Evolutionary conservation across 2,888 invertebrate species (phyloP).

Genomic region (Drosophila borborema): DNA sequence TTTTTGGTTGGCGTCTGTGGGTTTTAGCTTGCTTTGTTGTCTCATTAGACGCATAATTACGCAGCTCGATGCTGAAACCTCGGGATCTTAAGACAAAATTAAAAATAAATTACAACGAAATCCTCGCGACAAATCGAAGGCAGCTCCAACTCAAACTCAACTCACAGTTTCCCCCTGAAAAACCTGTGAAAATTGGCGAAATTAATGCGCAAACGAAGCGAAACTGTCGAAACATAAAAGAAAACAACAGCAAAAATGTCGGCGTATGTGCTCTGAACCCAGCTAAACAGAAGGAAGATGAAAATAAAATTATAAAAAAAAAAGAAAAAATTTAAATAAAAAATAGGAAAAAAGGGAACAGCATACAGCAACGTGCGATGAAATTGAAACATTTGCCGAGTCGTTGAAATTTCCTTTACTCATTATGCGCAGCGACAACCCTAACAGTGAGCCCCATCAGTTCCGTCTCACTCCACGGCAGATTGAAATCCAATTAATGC

Average conservation of each 20-base stretch:
- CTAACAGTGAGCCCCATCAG: conserved; percentile 26
- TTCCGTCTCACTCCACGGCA: conserved; percentile 14
- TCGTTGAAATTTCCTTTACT: conserved; percentile 74
- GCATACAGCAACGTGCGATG: conserved; percentile 37
- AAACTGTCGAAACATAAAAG: conserved; percentile 63
- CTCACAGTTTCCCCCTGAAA: neutral
- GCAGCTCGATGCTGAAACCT: conserved; percentile 48
- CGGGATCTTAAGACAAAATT: conserved; percentile 64
- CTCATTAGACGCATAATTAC: conserved; percentile 79
- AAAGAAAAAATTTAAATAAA: too few relatives aligned
- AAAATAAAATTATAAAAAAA: conserved; percentile 2
- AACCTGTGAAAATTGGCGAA: conserved; percentile 76
- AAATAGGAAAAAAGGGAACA: conserved; percentile 1
- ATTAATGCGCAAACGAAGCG: conserved; percentile 72
- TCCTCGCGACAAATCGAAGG: conserved; percentile 68
- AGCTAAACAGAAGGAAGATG: conserved; percentile 5
- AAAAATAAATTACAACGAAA: conserved; percentile 75
- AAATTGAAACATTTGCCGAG: conserved; percentile 75
- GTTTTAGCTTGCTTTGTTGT: conserved; percentile 70
- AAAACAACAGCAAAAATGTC: conserved; percentile 47
- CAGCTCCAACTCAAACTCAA: neutral
- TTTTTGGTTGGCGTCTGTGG: neutral
- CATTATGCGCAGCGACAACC: conserved; percentile 68
- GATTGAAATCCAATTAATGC: conserved; percentile 79
- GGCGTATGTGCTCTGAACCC: conserved; percentile 58